These are phyloP conservation scores for Galaxea fascicularis DNA, from an alignment of 92 coral and sea anemone species.

Conservation along the genomic window DNA sequence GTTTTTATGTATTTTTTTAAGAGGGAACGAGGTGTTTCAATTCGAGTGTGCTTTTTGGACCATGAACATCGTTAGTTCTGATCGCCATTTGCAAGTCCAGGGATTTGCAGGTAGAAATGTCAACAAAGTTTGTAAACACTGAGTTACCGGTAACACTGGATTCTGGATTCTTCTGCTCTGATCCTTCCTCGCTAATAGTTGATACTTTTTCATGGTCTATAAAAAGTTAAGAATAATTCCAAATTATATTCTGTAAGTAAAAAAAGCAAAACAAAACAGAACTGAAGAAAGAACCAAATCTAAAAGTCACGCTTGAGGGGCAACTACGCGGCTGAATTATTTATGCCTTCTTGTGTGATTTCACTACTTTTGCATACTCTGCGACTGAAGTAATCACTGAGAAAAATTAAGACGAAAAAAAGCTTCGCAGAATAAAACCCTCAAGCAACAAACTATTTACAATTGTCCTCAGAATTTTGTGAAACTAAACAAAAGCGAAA, in stretches of 20 bases:
- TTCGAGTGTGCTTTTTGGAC: not conserved
- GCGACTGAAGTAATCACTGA: constrained; percentile 66
- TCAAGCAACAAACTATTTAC: not conserved
- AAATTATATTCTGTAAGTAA: not conserved
- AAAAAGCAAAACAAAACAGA: not conserved
- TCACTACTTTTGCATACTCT: constrained; percentile 72
- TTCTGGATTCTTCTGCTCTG: constrained; percentile 16
- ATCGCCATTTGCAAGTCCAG: constrained; percentile 30
- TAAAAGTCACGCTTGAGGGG: not conserved
- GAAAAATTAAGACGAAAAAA: not conserved
- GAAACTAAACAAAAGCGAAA: not conserved
- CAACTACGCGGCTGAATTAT: constrained; percentile 45
- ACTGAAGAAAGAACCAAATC: not conserved
- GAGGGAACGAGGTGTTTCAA: too few relatives aligned
- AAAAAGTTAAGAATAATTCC: not conserved
- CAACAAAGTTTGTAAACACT: constrained; percentile 63
- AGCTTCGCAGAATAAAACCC: not conserved
- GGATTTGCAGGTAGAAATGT: constrained; percentile 40
- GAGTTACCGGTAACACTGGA: constrained; percentile 49
- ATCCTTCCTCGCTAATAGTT: constrained; percentile 21
- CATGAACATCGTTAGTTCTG: constrained; percentile 3
- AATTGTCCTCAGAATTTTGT: not conserved
- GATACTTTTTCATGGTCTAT: constrained; percentile 49
- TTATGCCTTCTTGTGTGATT: constrained; percentile 47
- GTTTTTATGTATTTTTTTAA: not conserved